Evolutionary conservation across 2,888 invertebrate genomes (phyloP).

Genomic region (Eledone cirrhosa): DNA sequence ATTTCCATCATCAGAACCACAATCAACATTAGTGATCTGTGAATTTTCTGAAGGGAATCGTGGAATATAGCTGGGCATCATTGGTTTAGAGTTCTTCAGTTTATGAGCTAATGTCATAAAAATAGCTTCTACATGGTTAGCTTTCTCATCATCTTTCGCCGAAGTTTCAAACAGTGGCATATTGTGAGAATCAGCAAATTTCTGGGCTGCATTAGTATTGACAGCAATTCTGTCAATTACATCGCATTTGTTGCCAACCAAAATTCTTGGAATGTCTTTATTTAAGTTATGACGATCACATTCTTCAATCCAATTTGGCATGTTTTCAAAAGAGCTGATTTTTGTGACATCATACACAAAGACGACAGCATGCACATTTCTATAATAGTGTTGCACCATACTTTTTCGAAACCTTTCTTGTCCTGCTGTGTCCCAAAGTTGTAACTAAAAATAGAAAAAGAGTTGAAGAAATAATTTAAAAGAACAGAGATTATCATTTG

Average conservation of each 20-base stretch:
- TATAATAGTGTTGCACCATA: constrained; percentile 85
- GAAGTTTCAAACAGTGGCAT: constrained; percentile 88
- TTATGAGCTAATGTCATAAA: constrained; percentile 85
- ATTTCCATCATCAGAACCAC: constrained; percentile 43
- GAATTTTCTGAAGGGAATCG: constrained; percentile 37
- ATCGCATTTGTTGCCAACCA: constrained; percentile 86
- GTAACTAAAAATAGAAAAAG: constrained; percentile 71
- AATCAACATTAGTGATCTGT: constrained; percentile 47
- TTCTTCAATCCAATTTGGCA: constrained; percentile 81
- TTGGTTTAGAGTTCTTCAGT: constrained; percentile 74
- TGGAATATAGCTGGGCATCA: constrained; percentile 68
- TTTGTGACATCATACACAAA: constrained; percentile 84
- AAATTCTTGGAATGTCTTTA: constrained; percentile 75
- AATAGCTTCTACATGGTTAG: constrained; percentile 82
- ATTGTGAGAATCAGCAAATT: constrained; percentile 68
- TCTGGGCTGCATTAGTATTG: constrained; percentile 78
- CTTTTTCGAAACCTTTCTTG: constrained; percentile 83
- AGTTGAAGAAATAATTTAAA: background rate
- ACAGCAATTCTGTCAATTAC: constrained; percentile 71
- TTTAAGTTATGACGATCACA: constrained; percentile 76
- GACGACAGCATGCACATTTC: constrained; percentile 85
- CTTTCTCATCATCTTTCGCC: constrained; percentile 78
- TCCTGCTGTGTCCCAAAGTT: constrained; percentile 82
- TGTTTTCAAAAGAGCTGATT: constrained; percentile 73
- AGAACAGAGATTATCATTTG: background rate